Conservation (phyloP, 2,797 vertebrate species). For the Micromesistius poutassou region DNA sequence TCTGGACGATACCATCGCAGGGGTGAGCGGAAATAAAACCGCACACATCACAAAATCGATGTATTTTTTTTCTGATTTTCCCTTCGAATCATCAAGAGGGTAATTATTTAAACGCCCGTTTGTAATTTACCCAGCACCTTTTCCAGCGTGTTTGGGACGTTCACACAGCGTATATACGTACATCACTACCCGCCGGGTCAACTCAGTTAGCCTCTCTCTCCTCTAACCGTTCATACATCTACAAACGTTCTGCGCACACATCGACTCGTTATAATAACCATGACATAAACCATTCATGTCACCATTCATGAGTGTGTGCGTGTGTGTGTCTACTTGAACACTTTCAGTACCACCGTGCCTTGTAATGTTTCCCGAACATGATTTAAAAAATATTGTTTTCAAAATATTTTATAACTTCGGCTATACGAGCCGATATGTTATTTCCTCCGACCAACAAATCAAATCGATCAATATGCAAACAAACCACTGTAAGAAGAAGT, state of each 20-base stretch:
- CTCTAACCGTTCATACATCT: not conserved
- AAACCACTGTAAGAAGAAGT: too few relatives aligned
- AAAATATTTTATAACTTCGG: too few relatives aligned
- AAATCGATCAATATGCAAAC: too few relatives aligned
- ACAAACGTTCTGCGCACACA: not conserved
- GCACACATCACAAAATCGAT: not conserved
- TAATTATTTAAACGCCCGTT: not conserved
- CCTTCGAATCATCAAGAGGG: not conserved
- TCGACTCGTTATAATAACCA: not conserved
- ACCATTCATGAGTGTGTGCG: too few relatives aligned
- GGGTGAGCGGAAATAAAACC: not conserved
- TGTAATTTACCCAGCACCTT: not conserved
- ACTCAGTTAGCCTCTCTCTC: not conserved
- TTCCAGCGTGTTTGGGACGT: not conserved
- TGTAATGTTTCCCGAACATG: too few relatives aligned
- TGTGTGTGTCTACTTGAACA: too few relatives aligned
- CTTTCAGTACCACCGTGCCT: too few relatives aligned
- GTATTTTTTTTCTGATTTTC: not conserved
- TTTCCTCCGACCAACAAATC: too few relatives aligned
- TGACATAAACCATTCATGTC: not conserved
- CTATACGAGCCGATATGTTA: too few relatives aligned
- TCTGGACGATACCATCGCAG: constrained; percentile 61
- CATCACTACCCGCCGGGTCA: not conserved
- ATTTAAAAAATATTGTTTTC: too few relatives aligned
- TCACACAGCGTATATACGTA: not conserved